Base-by-base conservation (phyloP, 2,113 vertebrate genomes). In the Gorilla gorilla region DNA sequence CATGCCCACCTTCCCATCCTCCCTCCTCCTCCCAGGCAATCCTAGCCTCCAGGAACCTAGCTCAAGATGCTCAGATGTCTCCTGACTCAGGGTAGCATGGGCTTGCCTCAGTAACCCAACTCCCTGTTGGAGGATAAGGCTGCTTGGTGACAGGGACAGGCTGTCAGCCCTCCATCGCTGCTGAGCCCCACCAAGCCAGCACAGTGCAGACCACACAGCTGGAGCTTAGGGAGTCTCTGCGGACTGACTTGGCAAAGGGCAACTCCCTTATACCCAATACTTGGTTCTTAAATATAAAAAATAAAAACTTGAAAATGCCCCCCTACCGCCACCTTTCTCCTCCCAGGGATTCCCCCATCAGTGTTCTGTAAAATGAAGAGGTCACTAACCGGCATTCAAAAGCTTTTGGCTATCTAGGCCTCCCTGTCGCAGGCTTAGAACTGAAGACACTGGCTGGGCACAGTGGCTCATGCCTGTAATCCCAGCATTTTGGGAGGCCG, bases 281-380 rank as follows among this genome's bases (percentile, higher is more conserved):
- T 3, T 92, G 75, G 27, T 27, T 97, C 88, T 94, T 80, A 83
- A 75, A 90, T 80, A 43, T 66, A 43, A 96, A 93, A 38, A 66
- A 93, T 59, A 32, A 88, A 66, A 93, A 82, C 45, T 83, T 66
- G 27, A 23, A 68, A 68, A 84, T 23, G 38, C 76, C 82, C 94
- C 59, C 72, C 20, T 55, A 30, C 48, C 83, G 45, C 50, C 52
- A n/a, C 10, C 25, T 80, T 76, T 85, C 55, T 84, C 50, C 59
- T 8, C 43, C 92, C n/a, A 38, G 82, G 30, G 81, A 83, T 16
- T 73, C 57, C 1, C 70, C 40, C 4, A 12, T 30, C 27, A 0
- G 4, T 0, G 11, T 61, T 50, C 5, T 72, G 13, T 18, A 25
- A 55, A 40, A n/a, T 2, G 17, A 12, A 85, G 48, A 89, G 72